Evolutionary conservation across 2,797 vertebrate genomes (phyloP).

Genomic region (Tenualosa ilisha): DNA sequence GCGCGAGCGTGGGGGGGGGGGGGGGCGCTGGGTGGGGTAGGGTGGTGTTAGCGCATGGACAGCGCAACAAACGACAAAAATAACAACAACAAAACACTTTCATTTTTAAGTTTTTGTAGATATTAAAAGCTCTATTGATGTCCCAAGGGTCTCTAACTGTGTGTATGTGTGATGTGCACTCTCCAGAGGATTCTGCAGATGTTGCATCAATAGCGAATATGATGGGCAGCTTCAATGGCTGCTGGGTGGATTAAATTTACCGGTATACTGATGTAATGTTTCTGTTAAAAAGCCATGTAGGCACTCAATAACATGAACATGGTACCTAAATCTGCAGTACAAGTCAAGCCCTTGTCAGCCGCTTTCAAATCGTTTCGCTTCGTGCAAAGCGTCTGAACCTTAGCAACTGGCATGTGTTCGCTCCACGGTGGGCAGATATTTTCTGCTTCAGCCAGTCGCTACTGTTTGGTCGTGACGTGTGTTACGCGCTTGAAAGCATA

Average conservation of each 20-base stretch:
- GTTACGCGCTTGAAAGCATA: no score
- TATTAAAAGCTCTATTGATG: slow-evolving; percentile 61
- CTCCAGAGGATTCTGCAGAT: neutral
- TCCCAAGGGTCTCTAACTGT: slow-evolving; percentile 56
- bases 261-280: neutral
- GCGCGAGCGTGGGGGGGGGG: slow-evolving; percentile 3
- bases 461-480: no score
- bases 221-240: neutral
- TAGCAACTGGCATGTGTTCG: no score
- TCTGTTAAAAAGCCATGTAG: neutral
- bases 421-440: no score
- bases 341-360: neutral
- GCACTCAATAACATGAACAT: neutral
- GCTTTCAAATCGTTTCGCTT: no score
- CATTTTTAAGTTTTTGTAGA: slow-evolving; percentile 65
- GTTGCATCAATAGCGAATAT: neutral
- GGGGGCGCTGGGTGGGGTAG: slow-evolving; percentile 15
- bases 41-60: no score
- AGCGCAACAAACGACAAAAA: slow-evolving; percentile 41
- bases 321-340: neutral
- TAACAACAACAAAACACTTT: slow-evolving; percentile 1
- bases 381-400: no score
- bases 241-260: neutral
- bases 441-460: no score
- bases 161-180: neutral